A percentile compares a stretch with the other conserved stretches of the same genome.
Conservation (phyloP, 2,888 invertebrate species). For the Hirtodrosophila confusa region DNA sequence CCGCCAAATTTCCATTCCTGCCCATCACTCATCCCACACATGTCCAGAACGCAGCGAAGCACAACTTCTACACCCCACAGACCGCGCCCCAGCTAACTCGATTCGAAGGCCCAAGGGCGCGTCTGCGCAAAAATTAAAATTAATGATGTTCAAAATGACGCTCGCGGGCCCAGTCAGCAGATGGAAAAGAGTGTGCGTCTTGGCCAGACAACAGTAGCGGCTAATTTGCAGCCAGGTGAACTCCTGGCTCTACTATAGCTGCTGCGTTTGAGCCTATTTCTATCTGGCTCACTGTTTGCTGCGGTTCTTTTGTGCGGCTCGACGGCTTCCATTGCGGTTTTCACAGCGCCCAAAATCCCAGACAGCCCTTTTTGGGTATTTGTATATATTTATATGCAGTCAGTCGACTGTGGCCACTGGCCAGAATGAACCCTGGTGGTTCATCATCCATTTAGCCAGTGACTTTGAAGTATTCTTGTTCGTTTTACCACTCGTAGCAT, state of each 20-base stretch:
- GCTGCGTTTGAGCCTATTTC: slow-evolving; percentile 21
- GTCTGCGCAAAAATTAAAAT: slow-evolving; percentile 79
- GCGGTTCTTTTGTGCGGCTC: slow-evolving; percentile 47
- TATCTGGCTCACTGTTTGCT: slow-evolving; percentile 21
- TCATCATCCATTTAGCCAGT: slow-evolving; percentile 26
- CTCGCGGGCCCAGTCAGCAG: slow-evolving; percentile 39
- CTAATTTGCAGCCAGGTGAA: slow-evolving; percentile 59
- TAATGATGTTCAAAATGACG: slow-evolving; percentile 71
- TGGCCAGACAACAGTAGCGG: slow-evolving; percentile 54
- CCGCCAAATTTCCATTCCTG: slow-evolving; percentile 20
- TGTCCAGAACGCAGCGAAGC: slow-evolving; percentile 61
- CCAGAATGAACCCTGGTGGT: slow-evolving; percentile 13
- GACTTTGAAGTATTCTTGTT: slow-evolving; percentile 28
- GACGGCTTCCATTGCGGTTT: slow-evolving; percentile 27
- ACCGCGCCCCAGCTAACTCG: background rate
- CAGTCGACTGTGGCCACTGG: slow-evolving; percentile 22
- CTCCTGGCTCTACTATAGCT: slow-evolving; percentile 11
- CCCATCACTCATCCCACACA: slow-evolving; percentile 37
- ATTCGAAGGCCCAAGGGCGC: slow-evolving; percentile 40
- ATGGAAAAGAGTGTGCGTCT: slow-evolving; percentile 22
- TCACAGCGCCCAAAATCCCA: slow-evolving; percentile 27
- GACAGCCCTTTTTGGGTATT: slow-evolving; percentile 30
- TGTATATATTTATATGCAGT: slow-evolving; percentile 30
- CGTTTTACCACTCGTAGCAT: slow-evolving; percentile 18
- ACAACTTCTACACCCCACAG: background rate